Evolutionary conservation across 2,888 invertebrate genomes (phyloP).

Genomic region (Pandemis cinnamomeana): DNA sequence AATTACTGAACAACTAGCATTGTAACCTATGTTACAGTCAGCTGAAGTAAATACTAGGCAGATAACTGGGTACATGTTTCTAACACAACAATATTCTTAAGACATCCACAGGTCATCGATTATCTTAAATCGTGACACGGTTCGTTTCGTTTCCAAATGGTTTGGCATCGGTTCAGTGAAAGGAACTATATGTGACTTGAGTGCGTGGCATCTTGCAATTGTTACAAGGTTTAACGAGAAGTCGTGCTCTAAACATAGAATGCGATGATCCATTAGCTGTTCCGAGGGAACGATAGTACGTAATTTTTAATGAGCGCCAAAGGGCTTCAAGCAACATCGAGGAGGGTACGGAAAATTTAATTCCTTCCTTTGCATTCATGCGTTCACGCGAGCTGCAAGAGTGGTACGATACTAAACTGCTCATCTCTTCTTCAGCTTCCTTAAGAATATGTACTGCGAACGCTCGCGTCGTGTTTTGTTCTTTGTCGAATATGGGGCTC

Average conservation of each 20-base stretch:
- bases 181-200: constrained; percentile 29
- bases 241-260: neutral
- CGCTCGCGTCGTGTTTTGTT: no score
- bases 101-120: constrained; percentile 11
- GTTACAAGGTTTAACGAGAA: constrained; percentile 35
- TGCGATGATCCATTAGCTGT: neutral
- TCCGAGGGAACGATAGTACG: neutral
- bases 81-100: constrained; percentile 1
- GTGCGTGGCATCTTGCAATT: constrained; percentile 34
- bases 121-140: constrained; percentile 28
- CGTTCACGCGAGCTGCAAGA: no score
- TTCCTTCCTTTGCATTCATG: no score
- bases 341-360: neutral
- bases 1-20: neutral
- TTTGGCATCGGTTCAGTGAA: constrained; percentile 36
- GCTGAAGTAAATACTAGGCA: neutral
- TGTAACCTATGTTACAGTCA: no score
- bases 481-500: no score
- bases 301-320: neutral
- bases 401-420: no score
- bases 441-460: no score
- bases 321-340: neutral
- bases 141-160: constrained; percentile 38
- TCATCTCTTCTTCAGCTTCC: no score
- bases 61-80: neutral